phyloP scores from a whole-genome alignment of 1,140 invertebrate genomes.

The Caenorhabditis elegans region WBcel235 BX284605.5:13691501-13692000 shows the following conservation, averaged over 20 bases:
- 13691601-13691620: not conserved
- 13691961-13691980: slow-evolving; percentile 5
- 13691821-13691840: not conserved
- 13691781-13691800: slow-evolving; percentile 6
- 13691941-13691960: slow-evolving; percentile 22
- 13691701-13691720: not conserved
- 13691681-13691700: slow-evolving; percentile 13
- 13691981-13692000: slow-evolving; percentile 23
- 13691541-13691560: not conserved
- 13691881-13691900: slow-evolving; percentile 7
- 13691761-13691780: not conserved
- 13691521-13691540: not conserved
- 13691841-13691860: not conserved
- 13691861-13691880: not conserved
- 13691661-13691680: not conserved
- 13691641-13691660: not conserved
- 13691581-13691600: not conserved
- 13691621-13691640: not conserved
- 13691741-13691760: too few species aligned
- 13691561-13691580: not conserved
- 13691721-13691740: too few species aligned
- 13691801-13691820: not conserved
- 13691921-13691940: not conserved
- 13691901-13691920: slow-evolving; percentile 3
- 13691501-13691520: not conserved